phyloP scores from a whole-genome alignment of 2,888 invertebrate species.

The Lissonota sp. region DNA sequence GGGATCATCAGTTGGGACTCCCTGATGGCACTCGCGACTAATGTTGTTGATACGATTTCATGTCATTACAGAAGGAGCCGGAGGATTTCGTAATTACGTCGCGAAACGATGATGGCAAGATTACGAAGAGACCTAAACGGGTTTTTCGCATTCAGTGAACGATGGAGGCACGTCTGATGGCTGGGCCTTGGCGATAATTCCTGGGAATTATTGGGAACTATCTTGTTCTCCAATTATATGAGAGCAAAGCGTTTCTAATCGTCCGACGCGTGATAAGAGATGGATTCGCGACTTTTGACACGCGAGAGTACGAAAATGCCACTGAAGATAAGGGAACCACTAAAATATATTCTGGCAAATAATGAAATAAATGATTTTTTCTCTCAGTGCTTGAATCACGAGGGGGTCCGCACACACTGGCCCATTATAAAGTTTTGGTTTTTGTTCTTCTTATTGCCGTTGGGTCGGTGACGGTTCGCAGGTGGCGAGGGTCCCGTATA shows the following conservation, averaged over 20 bases:
- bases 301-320: slow-evolving; percentile 21
- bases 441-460: slow-evolving; percentile 28
- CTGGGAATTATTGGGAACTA: background rate
- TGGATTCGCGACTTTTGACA: slow-evolving; percentile 40
- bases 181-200: no score
- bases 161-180: no score
- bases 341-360: no score
- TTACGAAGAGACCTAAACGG: background rate
- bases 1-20: slow-evolving; percentile 15
- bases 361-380: no score
- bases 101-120: background rate
- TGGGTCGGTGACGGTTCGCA: slow-evolving; percentile 53
- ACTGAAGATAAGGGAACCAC: no score
- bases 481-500: slow-evolving; percentile 48
- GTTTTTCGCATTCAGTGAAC: background rate
- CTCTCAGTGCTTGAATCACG: slow-evolving; percentile 18
- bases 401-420: slow-evolving; percentile 50
- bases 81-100: slow-evolving; percentile 6
- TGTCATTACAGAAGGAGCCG: background rate
- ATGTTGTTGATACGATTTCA: slow-evolving; percentile 19
- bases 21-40: slow-evolving; percentile 1
- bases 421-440: slow-evolving; percentile 52
- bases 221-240: slow-evolving; percentile 37
- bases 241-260: slow-evolving; percentile 13
- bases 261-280: background rate